phyloP scores from a whole-genome alignment of 2,888 invertebrate species.

The Salticus scenicus region DNA sequence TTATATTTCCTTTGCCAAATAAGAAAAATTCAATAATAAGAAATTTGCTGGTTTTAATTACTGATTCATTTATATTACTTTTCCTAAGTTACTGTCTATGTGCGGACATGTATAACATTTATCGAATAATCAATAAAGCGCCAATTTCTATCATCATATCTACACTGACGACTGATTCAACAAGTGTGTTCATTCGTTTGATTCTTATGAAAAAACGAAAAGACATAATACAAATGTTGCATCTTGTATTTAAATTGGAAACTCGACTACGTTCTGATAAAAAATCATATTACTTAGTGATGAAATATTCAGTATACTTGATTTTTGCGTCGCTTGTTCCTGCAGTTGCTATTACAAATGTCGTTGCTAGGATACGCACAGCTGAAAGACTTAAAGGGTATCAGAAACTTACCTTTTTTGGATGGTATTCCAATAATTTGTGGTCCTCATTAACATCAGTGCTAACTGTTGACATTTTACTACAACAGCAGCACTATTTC shows the following conservation, averaged over 20 bases:
- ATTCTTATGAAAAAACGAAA: constrained; percentile 23
- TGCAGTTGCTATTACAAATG: not conserved
- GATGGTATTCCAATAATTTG: constrained; percentile 29
- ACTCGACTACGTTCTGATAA: not conserved
- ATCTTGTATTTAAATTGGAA: not conserved
- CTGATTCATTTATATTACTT: constrained; percentile 10
- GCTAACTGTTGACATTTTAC: not conserved
- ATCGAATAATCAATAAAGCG: not conserved
- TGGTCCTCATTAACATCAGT: not conserved
- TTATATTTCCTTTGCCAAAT: constrained; percentile 20
- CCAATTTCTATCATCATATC: constrained; percentile 30
- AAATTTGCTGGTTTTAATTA: not conserved
- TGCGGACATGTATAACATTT: constrained; percentile 19
- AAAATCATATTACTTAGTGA: too few species aligned
- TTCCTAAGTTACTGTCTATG: constrained; percentile 16
- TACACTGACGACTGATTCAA: constrained; percentile 4
- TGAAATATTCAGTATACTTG: constrained; percentile 1
- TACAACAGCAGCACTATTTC: constrained; percentile 32
- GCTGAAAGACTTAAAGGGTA: not conserved
- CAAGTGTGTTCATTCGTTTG: constrained; percentile 18
- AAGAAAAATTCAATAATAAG: not conserved
- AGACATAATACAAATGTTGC: not conserved
- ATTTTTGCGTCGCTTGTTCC: constrained; percentile 10
- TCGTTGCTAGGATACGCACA: not conserved
- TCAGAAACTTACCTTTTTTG: constrained; percentile 38